phyloP scores from a whole-genome alignment of 2,797 vertebrate species.

The Mus caroli region DNA sequence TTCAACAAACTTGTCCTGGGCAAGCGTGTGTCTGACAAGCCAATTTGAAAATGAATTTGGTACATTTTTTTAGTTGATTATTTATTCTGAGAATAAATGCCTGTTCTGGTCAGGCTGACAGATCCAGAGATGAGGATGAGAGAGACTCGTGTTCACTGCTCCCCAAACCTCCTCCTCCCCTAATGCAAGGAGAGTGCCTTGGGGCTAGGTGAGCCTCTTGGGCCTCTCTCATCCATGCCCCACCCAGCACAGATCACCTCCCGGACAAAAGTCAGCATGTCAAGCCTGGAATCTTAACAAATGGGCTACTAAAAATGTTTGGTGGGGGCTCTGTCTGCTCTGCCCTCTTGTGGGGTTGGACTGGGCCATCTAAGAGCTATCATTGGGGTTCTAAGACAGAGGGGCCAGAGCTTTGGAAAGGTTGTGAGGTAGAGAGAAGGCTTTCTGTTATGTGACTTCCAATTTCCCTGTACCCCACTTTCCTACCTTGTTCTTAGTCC shows the following conservation, averaged over 20 bases:
- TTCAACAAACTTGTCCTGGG: slow-evolving; percentile 69
- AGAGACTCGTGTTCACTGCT: not conserved
- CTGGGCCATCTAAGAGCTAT: not conserved
- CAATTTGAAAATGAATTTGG: slow-evolving; percentile 84
- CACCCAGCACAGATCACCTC: not conserved
- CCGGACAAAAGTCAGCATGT: not conserved
- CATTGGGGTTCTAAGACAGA: not conserved
- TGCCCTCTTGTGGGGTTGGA: not conserved
- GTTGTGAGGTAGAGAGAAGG: fast-evolving
- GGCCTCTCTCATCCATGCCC: not conserved
- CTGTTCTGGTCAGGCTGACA: slow-evolving; percentile 72
- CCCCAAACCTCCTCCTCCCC: not conserved
- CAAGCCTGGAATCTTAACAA: not conserved
- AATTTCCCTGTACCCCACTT: not conserved
- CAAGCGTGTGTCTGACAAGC: slow-evolving; percentile 78
- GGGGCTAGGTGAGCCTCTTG: not conserved
- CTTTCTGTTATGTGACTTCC: not conserved
- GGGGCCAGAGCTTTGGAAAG: not conserved
- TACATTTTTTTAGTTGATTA: slow-evolving; percentile 82
- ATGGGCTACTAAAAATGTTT: not conserved
- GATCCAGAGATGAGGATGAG: slow-evolving; percentile 60
- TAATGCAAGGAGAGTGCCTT: not conserved
- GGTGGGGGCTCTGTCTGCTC: not conserved
- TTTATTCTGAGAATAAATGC: slow-evolving; percentile 82
- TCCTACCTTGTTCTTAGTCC: not conserved